Evolutionary conservation across 23 tunicate genomes (phyloP), one percentile per base, ranked within the genome.

Genomic region (Botrylloides violaceus): DNA sequence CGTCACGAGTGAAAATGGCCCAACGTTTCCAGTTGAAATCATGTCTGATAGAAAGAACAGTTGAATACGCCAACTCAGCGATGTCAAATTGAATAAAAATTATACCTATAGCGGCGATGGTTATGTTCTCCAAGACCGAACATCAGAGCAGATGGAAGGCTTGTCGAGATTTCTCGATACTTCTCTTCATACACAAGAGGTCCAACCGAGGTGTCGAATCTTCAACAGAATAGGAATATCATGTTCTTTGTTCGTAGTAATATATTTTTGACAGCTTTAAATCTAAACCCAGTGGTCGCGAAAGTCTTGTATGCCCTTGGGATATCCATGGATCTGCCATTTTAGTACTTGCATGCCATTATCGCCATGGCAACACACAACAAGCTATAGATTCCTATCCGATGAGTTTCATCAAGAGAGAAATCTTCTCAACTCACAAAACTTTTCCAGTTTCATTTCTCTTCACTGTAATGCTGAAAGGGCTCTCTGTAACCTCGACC

Each of bases 51-150:
- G 18, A 47, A 23, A 60, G 15, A 60, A 60, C 15, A 12, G 12
- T 47, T 47, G 55, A 12, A 12, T 47, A 47, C n/a, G n/a, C n/a
- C n/a, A n/a, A n/a, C n/a, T n/a, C n/a, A n/a, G n/a, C n/a, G n/a
- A n/a, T n/a, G n/a, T n/a, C n/a, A n/a, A n/a, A n/a, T n/a, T n/a
- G n/a, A n/a, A n/a, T n/a, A n/a, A n/a, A n/a, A n/a, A n/a, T n/a
- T n/a, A n/a, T n/a, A 81, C 88, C 88, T 83, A 77, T 79, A 87
- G 82, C 99, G 36, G 25, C 79, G 66, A 70, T 95, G 99, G 59
- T 95, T 95, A 63, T 95, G 99, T 66, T 84, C 99, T n/a, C 99
- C 99, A 37, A 95, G 84, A 18, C 99, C 99, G 58, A 77, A 95
- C 2, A 90, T 71, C 35, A 91, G 77, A 19, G 29, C 34, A 25